These are phyloP conservation scores for Brachionus manjavacas DNA, from an alignment of 1,140 invertebrate species.

Conservation along the genomic window DNA sequence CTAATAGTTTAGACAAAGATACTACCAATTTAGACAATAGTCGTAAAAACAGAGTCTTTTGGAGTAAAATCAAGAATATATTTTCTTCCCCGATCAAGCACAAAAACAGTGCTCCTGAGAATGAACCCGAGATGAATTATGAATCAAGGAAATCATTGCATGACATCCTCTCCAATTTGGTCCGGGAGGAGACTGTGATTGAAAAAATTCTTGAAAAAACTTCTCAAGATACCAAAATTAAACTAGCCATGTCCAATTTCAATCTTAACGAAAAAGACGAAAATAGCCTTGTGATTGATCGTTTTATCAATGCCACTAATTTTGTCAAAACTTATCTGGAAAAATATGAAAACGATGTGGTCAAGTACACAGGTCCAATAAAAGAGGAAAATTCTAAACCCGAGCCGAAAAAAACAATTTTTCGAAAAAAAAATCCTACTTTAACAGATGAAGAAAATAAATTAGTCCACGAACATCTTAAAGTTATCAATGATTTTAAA, in stretches of 20 bases:
- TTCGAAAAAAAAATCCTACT: background rate
- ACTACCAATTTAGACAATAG: background rate
- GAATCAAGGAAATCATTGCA: background rate
- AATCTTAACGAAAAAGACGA: background rate
- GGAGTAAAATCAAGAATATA: background rate
- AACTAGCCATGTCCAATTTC: conserved; percentile 5
- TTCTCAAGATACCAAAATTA: background rate
- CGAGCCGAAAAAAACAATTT: background rate
- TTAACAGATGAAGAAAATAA: background rate
- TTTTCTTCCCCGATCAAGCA: background rate
- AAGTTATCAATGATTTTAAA: conserved; percentile 24
- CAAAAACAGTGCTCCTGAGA: background rate
- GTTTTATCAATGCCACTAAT: background rate
- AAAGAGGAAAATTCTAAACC: background rate
- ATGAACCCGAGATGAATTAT: background rate
- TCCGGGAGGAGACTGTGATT: background rate
- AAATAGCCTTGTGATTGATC: background rate
- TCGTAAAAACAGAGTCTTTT: background rate
- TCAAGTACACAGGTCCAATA: background rate
- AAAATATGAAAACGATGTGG: conserved; percentile 15
- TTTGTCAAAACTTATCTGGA: background rate
- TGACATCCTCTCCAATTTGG: background rate
- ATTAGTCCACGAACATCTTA: background rate
- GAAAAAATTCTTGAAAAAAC: background rate
- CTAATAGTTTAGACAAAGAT: background rate